Evolutionary conservation across 53 echinoderm and acorn worm species (phyloP).

Genomic region (Echinometra lucunter): DNA sequence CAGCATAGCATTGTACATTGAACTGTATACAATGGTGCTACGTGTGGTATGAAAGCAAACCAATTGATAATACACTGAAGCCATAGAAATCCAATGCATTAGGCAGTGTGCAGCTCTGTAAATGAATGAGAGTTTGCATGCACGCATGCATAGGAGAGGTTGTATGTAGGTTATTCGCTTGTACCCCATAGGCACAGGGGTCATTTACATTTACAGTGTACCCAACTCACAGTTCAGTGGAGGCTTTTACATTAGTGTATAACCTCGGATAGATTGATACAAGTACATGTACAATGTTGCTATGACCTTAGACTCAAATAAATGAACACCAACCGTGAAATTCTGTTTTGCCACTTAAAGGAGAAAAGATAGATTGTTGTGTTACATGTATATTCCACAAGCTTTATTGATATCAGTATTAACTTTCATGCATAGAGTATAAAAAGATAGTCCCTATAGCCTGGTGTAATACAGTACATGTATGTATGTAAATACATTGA

Average conservation of each 20-base stretch:
- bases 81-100: conserved; percentile 4
- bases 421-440: too few relatives aligned
- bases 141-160: neutral
- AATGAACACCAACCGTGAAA: too few relatives aligned
- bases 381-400: too few relatives aligned
- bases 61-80: conserved; percentile 22
- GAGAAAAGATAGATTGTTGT: too few relatives aligned
- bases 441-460: too few relatives aligned
- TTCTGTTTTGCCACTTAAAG: too few relatives aligned
- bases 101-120: neutral
- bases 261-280: too few relatives aligned
- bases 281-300: too few relatives aligned
- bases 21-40: conserved; percentile 12
- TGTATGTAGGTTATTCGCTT: conserved; percentile 19
- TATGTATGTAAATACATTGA: too few relatives aligned
- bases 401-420: too few relatives aligned
- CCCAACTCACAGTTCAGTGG: neutral
- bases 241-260: neutral
- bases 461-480: too few relatives aligned
- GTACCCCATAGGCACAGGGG: conserved; percentile 32
- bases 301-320: too few relatives aligned
- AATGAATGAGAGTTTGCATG: conserved; percentile 16
- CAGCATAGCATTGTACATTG: neutral
- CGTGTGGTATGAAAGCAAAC: neutral
- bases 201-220: conserved; percentile 46